phyloP scores from a whole-genome alignment of 1,140 invertebrate genomes.

The Arctopsyche grandis region DNA sequence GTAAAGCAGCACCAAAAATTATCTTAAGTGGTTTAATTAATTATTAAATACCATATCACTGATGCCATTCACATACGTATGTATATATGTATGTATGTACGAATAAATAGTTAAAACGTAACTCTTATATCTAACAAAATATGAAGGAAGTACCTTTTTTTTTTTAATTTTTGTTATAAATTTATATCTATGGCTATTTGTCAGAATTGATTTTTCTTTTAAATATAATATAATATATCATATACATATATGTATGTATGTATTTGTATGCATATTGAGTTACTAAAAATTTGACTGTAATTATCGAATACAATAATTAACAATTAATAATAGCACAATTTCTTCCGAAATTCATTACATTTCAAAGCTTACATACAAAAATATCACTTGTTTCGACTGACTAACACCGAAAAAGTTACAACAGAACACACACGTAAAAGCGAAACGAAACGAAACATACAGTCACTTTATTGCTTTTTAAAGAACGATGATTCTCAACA shows the following conservation, averaged over 20 bases:
- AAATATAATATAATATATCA: slow-evolving; percentile 2
- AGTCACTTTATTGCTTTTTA: too few relatives aligned
- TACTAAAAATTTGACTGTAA: slow-evolving; percentile 11
- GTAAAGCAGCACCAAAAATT: slow-evolving; percentile 22
- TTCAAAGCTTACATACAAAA: slow-evolving; percentile 15
- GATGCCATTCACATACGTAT: slow-evolving; percentile 6
- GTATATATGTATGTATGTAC: too few relatives aligned
- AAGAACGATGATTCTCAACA: too few relatives aligned
- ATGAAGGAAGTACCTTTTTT: not conserved
- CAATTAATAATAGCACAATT: slow-evolving; percentile 23
- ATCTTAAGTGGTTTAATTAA: slow-evolving; percentile 10
- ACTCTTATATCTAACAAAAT: slow-evolving; percentile 3
- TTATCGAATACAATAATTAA: slow-evolving; percentile 12
- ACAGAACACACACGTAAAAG: not conserved
- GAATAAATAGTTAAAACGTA: slow-evolving; percentile 6
- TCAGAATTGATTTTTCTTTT: slow-evolving; percentile 6
- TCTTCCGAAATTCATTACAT: not conserved
- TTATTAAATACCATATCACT: not conserved
- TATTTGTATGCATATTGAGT: too few relatives aligned
- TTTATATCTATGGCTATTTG: not conserved
- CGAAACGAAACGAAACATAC: too few relatives aligned
- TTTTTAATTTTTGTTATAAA: too few relatives aligned
- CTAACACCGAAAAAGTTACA: not conserved
- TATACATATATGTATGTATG: too few relatives aligned
- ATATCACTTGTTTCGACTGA: slow-evolving; percentile 3